A percentile compares a stretch with the other conserved stretches of the same genome.
Evolutionary conservation across 2,888 invertebrate species (phyloP).

Genomic region (Pachycephus smyrnensis): DNA sequence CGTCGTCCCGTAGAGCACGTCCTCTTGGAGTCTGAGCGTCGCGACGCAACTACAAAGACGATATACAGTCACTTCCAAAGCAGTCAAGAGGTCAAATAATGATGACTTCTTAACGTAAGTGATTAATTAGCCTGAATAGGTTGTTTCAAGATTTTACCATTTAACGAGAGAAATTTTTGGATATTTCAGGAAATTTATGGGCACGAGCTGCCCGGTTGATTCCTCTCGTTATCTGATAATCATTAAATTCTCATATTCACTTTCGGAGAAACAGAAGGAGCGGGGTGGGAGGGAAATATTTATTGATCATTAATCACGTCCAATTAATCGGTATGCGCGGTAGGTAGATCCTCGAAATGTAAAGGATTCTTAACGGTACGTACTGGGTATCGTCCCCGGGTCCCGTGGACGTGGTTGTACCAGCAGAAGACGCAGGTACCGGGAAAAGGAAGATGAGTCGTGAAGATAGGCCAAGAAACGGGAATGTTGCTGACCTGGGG

Average conservation of each 20-base stretch:
- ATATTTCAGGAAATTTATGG: background rate
- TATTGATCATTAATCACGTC: background rate
- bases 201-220: background rate
- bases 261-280: background rate
- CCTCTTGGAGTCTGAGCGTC: no score
- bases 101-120: background rate
- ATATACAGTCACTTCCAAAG: no score
- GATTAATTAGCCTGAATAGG: background rate
- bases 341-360: background rate
- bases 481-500: constrained; percentile 9
- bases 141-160: background rate
- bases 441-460: constrained; percentile 13
- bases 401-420: background rate
- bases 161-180: background rate
- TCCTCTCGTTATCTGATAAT: background rate
- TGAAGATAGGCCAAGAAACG: constrained; percentile 1
- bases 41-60: no score
- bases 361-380: background rate
- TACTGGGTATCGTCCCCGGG: background rate
- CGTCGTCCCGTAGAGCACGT: background rate
- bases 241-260: background rate
- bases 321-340: background rate
- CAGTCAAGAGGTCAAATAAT: background rate
- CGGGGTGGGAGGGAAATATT: background rate
- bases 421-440: background rate